Evolutionary conservation across 1,140 invertebrate species (phyloP), one percentile per base, ranked within the genome.

Genomic region (Pseudobourletiella spinata): DNA sequence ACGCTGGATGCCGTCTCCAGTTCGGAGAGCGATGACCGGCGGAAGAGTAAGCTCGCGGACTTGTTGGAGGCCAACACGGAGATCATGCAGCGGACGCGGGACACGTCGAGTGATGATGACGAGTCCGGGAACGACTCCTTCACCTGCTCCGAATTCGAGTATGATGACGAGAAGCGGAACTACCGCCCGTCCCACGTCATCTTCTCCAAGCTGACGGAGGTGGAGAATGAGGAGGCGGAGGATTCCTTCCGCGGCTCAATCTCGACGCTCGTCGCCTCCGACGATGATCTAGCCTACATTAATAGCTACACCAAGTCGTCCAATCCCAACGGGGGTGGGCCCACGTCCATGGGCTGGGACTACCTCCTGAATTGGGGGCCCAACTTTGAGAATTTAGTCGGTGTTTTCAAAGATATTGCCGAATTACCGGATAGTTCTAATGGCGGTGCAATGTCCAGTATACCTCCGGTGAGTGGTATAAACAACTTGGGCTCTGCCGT

Each of bases 141-240:
- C 77, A 97, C 93, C 0, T 97, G 93, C 76, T 97, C 93, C 0
- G 93, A 98, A 78, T 96, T 96, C 73, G 94, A 98, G 74, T 95
- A 95, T 74, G 93, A 97, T 71, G 89, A 91, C 72, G 90, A 91
- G 68, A 74, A 80, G 55, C 72, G 79, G 56, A 81, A 79, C 59
- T 78, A 78, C 68, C 73, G 76, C 48, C 63, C 66, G 4, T 69
- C 69, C 3, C 76, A 81, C 63, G 79, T 83, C 67, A 80, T 83
- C 50, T 88, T 88, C 73, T 82, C 82, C 4, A 89, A 90, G 75
- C 79, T 59, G 32, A 82, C 84, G 65, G 79, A 84, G 50, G 78
- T 80, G 28, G 76, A 83, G 54, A 60, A 66, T 75, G 83, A 69
- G 75, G 82, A 64, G 50, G 59, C 39, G 44, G 79, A 61, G 51